Percentiles rank a stretch among this genome's conserved stretches.
These are phyloP conservation scores for Astropecten irregularis DNA, from an alignment of 53 echinoderm and acorn worm species.

Conservation along the genomic window DNA sequence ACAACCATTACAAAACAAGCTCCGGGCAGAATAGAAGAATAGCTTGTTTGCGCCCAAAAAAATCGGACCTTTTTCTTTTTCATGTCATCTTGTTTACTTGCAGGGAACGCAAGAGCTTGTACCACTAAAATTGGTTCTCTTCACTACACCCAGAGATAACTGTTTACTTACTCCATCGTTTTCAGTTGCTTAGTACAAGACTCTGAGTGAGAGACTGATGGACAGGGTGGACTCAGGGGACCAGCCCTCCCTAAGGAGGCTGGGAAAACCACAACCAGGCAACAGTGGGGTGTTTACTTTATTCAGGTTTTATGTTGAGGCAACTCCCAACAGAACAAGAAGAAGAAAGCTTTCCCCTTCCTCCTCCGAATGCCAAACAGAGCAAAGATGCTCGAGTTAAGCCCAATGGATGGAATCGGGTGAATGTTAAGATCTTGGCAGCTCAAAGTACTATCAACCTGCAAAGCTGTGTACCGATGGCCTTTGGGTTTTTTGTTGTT, in stretches of 20 bases:
- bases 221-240: too few relatives aligned
- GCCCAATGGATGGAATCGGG: neutral
- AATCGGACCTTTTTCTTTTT: neutral
- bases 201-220: too few relatives aligned
- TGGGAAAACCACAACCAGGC: constrained; percentile 49
- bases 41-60: neutral
- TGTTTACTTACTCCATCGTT: neutral
- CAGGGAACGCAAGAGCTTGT: neutral
- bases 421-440: neutral
- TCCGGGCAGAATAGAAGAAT: neutral
- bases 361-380: neutral
- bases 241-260: too few relatives aligned
- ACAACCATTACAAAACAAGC: neutral
- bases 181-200: too few relatives aligned
- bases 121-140: neutral
- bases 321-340: constrained; percentile 4
- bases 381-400: constrained; percentile 11
- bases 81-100: neutral
- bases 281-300: neutral
- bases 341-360: neutral
- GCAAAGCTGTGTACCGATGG: constrained; percentile 14
- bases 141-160: neutral
- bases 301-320: constrained; percentile 23
- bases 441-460: neutral
- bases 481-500: constrained; percentile 1